Conservation (phyloP, 2,797 vertebrate genomes). For the Mus minutoides region DNA sequence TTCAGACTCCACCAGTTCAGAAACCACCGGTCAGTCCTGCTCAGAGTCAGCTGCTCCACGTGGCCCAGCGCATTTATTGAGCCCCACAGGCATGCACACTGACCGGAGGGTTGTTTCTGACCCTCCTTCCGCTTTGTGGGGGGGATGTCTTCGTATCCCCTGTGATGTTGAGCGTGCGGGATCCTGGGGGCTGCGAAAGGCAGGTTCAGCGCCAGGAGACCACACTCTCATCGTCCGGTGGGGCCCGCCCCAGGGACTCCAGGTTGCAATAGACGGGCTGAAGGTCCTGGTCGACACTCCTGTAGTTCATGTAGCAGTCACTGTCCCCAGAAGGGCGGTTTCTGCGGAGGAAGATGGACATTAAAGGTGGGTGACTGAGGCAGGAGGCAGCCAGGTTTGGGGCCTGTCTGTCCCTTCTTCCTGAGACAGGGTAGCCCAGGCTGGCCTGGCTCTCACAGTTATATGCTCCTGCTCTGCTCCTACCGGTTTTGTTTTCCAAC, state of each 20-base stretch:
- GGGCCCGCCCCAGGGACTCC: background rate
- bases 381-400: background rate
- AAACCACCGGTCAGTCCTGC: background rate
- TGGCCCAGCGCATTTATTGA: background rate
- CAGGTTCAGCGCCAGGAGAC: background rate
- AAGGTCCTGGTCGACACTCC: fast-evolving
- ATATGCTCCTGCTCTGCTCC: background rate
- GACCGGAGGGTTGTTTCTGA: fast-evolving
- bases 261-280: slow-evolving; percentile 87
- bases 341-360: slow-evolving; percentile 28
- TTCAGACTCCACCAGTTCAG: background rate
- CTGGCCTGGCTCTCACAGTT: background rate
- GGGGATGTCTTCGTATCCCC: background rate
- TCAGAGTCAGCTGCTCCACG: background rate
- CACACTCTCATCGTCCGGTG: slow-evolving; percentile 68
- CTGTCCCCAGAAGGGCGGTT: background rate
- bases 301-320: slow-evolving; percentile 79
- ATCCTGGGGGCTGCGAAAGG: background rate
- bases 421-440: background rate
- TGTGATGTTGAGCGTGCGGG: background rate
- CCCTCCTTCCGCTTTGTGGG: background rate
- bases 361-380: background rate
- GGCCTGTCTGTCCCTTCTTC: background rate
- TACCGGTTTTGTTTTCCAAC: background rate
- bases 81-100: fast-evolving